A percentile compares a stretch with the other conserved stretches of the same genome.
phyloP scores from a whole-genome alignment of 2,797 vertebrate species.

The Protonibea diacanthus region DNA sequence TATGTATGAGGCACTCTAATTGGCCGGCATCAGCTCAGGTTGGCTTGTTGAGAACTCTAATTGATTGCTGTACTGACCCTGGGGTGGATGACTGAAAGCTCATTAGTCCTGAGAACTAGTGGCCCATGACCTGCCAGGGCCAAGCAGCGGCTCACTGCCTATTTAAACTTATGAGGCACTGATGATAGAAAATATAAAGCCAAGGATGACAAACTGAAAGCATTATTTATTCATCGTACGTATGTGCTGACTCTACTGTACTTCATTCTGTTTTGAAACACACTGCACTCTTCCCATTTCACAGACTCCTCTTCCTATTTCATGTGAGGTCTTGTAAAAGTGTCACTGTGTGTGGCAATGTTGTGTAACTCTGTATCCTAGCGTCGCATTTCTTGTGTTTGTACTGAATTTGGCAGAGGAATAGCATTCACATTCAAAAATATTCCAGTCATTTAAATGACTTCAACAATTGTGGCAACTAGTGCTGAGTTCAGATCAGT shows the following conservation, averaged over 20 bases:
- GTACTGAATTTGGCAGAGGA: slow-evolving; percentile 7
- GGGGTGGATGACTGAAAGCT: slow-evolving; percentile 50
- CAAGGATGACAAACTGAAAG: not conserved
- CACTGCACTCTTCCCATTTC: not conserved
- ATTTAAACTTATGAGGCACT: slow-evolving; percentile 10
- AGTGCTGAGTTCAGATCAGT: not conserved
- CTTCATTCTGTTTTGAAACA: not conserved
- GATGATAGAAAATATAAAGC: slow-evolving; percentile 19
- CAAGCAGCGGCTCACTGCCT: slow-evolving; percentile 2
- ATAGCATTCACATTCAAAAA: slow-evolving; percentile 14
- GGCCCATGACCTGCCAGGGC: slow-evolving; percentile 38
- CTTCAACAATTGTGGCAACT: not conserved
- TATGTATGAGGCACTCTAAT: slow-evolving; percentile 57
- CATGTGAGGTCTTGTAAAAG: slow-evolving; percentile 13
- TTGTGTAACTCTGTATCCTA: slow-evolving; percentile 19
- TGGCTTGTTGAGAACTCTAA: slow-evolving; percentile 61
- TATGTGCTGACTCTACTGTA: not conserved
- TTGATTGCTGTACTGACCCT: slow-evolving; percentile 56
- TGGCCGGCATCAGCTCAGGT: slow-evolving; percentile 48
- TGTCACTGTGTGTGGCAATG: not conserved
- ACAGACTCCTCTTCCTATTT: not conserved
- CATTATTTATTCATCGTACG: not conserved
- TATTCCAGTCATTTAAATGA: not conserved
- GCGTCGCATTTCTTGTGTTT: slow-evolving; percentile 2
- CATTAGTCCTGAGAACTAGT: slow-evolving; percentile 58